Conservation (phyloP, 2,888 invertebrate genomes). For the Nezara viridula region DNA sequence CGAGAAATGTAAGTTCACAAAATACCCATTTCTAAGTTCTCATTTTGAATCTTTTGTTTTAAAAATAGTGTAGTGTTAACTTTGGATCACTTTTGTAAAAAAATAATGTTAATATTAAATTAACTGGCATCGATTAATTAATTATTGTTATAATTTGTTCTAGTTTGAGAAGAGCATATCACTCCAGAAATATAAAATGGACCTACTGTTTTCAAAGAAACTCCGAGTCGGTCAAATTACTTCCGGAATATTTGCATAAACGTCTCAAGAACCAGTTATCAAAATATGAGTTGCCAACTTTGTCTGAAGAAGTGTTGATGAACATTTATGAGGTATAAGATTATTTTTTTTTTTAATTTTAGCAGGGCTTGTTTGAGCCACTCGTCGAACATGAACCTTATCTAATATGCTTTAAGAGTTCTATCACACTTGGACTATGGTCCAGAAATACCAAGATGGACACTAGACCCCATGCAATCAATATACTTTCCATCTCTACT, state of each 20-base stretch:
- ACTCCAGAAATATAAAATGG: neutral
- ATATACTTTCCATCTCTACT: too few relatives aligned
- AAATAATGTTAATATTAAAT: too few relatives aligned
- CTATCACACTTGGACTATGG: too few relatives aligned
- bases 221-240: neutral
- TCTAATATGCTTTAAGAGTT: neutral
- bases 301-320: neutral
- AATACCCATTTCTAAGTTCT: neutral
- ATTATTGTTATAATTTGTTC: neutral
- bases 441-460: too few relatives aligned
- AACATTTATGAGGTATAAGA: conserved; percentile 25
- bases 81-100: neutral
- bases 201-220: conserved; percentile 21
- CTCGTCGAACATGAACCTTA: too few relatives aligned
- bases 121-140: too few relatives aligned
- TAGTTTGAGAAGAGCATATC: conserved; percentile 21
- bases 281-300: neutral
- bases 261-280: neutral
- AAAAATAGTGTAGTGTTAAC: neutral
- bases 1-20: neutral
- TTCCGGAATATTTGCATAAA: conserved; percentile 17
- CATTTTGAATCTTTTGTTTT: neutral
- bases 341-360: neutral
- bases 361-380: neutral
- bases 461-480: too few relatives aligned